A percentile compares a stretch with the other conserved stretches of the same genome.
These are phyloP conservation scores for Odocoileus virginianus DNA, from an alignment of 2,113 vertebrate species.

Conservation along the genomic window DNA sequence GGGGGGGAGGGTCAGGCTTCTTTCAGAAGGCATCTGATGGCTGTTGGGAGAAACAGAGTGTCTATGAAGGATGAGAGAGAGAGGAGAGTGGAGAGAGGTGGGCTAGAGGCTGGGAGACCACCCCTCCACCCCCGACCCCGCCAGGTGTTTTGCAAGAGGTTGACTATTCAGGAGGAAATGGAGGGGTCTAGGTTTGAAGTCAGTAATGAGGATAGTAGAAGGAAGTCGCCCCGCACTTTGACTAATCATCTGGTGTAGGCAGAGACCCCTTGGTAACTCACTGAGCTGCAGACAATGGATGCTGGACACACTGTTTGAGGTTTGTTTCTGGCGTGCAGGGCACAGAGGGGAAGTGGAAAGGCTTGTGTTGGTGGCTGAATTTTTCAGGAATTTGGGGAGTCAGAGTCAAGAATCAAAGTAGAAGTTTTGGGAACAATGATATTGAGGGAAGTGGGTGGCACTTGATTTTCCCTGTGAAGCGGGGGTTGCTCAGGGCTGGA, in stretches of 20 bases:
- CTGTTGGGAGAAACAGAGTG: neutral
- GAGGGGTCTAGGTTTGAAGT: neutral
- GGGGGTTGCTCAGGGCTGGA: constrained; percentile 21
- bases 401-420: neutral
- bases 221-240: neutral
- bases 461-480: neutral
- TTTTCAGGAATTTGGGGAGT: neutral
- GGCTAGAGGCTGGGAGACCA: neutral
- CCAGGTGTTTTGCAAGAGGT: neutral
- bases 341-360: neutral
- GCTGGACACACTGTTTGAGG: neutral
- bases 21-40: neutral
- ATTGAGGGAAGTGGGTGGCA: constrained; percentile 39
- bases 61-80: neutral
- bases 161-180: neutral
- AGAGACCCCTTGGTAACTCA: rapidly evolving
- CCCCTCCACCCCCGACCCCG: rapidly evolving
- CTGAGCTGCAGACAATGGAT: neutral
- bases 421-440: constrained; percentile 39
- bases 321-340: neutral
- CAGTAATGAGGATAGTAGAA: neutral
- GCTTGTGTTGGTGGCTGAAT: neutral
- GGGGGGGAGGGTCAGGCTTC: neutral
- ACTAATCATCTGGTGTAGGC: neutral
- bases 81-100: neutral